Evolutionary conservation across 2,797 vertebrate species (phyloP).

Genomic region (Threskiornis aethiopicus): DNA sequence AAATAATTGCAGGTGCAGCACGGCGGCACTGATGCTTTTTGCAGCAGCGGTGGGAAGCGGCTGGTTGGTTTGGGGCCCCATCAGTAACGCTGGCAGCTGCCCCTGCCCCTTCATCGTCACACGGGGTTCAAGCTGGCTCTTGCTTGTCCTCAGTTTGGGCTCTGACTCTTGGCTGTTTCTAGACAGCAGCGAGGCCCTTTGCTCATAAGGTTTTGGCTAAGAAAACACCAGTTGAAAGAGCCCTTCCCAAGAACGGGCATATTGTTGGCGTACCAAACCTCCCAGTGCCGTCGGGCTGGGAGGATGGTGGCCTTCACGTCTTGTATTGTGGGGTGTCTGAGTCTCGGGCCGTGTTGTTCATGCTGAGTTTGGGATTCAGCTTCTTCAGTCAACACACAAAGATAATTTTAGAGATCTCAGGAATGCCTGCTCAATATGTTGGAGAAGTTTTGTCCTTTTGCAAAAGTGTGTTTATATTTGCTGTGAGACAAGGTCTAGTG

Average conservation of each 20-base stretch:
- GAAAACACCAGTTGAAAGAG: not conserved
- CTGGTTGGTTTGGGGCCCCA: not conserved
- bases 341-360: fast-evolving
- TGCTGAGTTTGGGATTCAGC: not conserved
- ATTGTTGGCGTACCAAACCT: fast-evolving
- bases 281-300: not conserved
- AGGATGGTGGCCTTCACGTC: fast-evolving
- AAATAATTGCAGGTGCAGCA: not conserved
- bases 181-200: not conserved
- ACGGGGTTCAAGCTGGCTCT: not conserved
- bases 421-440: not conserved
- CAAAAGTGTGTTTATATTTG: not conserved
- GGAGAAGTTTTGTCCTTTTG: not conserved
- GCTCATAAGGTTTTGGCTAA: not conserved
- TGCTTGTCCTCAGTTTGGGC: fast-evolving
- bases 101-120: not conserved
- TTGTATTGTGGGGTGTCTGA: not conserved
- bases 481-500: not conserved
- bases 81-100: not conserved
- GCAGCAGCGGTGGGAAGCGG: not conserved
- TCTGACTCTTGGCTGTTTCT: not conserved
- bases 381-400: not conserved
- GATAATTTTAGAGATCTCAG: not conserved
- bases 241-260: not conserved
- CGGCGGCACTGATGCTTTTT: not conserved